phyloP scores from a whole-genome alignment of 1,140 invertebrate species.

The Bombus sibiricus region DNA sequence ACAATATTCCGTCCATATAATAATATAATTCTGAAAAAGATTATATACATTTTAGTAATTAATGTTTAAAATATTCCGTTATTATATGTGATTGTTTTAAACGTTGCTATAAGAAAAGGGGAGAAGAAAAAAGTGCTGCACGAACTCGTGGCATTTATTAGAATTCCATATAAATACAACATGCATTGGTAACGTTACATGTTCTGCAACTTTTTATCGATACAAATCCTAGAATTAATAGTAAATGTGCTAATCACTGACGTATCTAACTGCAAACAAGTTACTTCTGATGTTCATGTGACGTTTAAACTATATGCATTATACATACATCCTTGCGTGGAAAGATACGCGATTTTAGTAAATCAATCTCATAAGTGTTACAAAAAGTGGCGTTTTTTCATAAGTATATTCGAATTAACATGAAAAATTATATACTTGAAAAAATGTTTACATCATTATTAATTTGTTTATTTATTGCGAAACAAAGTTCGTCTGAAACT shows the following conservation, averaged over 20 bases:
- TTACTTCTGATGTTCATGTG: background rate
- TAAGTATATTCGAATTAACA: background rate
- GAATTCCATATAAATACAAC: no score
- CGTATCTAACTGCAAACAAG: background rate
- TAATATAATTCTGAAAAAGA: background rate
- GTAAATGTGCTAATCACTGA: background rate
- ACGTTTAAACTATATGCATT: background rate
- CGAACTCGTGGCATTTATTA: background rate
- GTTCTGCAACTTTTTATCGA: background rate
- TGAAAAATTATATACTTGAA: background rate
- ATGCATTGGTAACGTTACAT: background rate
- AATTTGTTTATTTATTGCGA: background rate
- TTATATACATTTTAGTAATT: background rate
- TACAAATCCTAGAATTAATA: background rate
- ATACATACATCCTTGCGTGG: no score
- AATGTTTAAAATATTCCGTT: background rate
- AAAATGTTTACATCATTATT: background rate
- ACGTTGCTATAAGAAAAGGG: background rate
- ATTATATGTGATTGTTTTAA: background rate
- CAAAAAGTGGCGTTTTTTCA: background rate
- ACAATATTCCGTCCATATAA: background rate
- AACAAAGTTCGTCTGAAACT: no score
- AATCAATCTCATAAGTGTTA: background rate
- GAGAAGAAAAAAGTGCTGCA: background rate
- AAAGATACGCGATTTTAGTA: background rate